phyloP scores from a whole-genome alignment of 2,113 vertebrate species.

The Lasiurus borealis region DNA sequence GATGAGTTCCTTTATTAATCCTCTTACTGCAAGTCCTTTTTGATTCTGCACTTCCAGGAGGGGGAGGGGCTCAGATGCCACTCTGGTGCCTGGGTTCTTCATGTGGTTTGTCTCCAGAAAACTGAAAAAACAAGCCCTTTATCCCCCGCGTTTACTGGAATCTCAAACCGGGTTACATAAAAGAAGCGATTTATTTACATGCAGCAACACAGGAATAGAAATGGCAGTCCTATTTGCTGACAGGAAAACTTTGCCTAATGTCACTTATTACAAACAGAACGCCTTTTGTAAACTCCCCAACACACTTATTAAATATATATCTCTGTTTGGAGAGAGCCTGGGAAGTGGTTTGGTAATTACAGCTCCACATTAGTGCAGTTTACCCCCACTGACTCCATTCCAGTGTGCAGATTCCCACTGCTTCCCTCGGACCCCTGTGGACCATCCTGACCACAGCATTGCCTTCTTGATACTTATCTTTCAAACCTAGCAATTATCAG shows the following conservation, averaged over 20 bases:
- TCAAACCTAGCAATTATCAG: constrained; percentile 73
- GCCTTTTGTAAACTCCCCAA: constrained; percentile 54
- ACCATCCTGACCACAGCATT: constrained; percentile 37
- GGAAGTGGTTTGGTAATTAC: constrained; percentile 71
- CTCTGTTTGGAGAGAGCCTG: constrained; percentile 57
- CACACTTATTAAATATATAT: constrained; percentile 63
- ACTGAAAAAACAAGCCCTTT: constrained; percentile 73
- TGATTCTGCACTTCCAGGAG: constrained; percentile 53
- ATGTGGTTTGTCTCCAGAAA: constrained; percentile 78
- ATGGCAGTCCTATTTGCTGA: constrained; percentile 55
- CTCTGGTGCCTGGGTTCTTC: constrained; percentile 76
- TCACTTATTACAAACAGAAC: constrained; percentile 60
- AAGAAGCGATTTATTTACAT: constrained; percentile 62
- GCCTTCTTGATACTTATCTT: constrained; percentile 63
- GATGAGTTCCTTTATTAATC: constrained; percentile 58
- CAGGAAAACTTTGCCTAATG: constrained; percentile 56
- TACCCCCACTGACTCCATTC: background rate
- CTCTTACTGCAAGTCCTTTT: constrained; percentile 62
- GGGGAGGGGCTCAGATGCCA: constrained; percentile 39
- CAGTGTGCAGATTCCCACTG: constrained; percentile 60
- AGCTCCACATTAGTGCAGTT: background rate
- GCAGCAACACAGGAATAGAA: constrained; percentile 49
- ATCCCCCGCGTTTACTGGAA: constrained; percentile 72
- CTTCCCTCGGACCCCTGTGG: constrained; percentile 41
- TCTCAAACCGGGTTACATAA: constrained; percentile 69